A percentile compares a stretch with the other conserved stretches of the same genome.
phyloP scores from a whole-genome alignment of 1,140 invertebrate genomes.

The Pogonomyrmex barbatus region DNA sequence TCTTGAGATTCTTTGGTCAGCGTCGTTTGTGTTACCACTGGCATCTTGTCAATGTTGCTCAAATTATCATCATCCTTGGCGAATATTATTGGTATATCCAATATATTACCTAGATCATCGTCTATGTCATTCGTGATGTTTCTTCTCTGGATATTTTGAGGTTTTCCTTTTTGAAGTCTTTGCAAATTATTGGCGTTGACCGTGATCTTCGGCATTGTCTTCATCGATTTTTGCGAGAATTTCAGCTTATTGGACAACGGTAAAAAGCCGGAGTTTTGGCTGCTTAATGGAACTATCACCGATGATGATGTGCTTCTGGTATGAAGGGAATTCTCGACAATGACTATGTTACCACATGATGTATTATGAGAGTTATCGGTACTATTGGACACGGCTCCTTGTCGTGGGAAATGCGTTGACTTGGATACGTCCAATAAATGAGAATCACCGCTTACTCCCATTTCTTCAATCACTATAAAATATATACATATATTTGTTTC shows the following conservation, averaged over 20 bases:
- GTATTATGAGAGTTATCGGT: constrained; percentile 70
- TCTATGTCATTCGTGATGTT: constrained; percentile 81
- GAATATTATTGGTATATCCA: constrained; percentile 90
- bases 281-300: constrained; percentile 73
- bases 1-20: constrained; percentile 64
- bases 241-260: constrained; percentile 75
- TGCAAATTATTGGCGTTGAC: constrained; percentile 75
- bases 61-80: constrained; percentile 88
- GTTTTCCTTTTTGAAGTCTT: constrained; percentile 68
- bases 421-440: constrained; percentile 73
- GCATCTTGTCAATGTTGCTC: constrained; percentile 79
- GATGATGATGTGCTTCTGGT: constrained; percentile 65
- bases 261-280: constrained; percentile 70
- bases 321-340: constrained; percentile 72
- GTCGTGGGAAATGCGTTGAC: constrained; percentile 70
- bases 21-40: constrained; percentile 69
- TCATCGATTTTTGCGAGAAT: constrained; percentile 74
- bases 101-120: constrained; percentile 88
- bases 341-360: constrained; percentile 71
- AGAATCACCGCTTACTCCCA: constrained; percentile 65
- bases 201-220: constrained; percentile 85
- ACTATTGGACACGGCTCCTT: constrained; percentile 63
- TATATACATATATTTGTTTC: constrained; percentile 73
- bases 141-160: constrained; percentile 65
- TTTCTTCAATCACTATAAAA: constrained; percentile 82